Evolutionary conservation across 2,797 vertebrate genomes (phyloP), one percentile per base, ranked within the genome.

Genomic region (Momotus momota): DNA sequence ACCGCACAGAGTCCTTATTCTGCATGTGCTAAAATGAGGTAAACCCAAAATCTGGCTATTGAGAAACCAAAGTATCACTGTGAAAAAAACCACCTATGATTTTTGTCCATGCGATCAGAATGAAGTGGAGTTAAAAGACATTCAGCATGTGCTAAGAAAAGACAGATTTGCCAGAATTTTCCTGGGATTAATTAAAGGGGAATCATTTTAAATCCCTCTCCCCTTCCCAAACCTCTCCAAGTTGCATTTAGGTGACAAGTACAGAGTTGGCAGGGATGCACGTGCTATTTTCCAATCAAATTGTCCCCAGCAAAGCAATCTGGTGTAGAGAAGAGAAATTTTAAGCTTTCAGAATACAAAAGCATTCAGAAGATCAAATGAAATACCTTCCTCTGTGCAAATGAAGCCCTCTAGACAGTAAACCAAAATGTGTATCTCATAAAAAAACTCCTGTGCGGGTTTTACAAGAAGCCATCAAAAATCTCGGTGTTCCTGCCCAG

Each of bases 101-200:
- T 57, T 73, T 38, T 74, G 31, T 62, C 35, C 55, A 6, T 27
- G 35, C 0, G 0, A 79, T 57, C 55, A 75, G 87, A 91, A 75
- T 14, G 21, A 88, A 94, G 71, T 12, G 3, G n/a, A 91, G 23
- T 55, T 87, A 78, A 60, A 86, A 66, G 61, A 86, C 8, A 72
- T 31, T 75, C 22, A 72, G 31, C 8, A 46, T 29, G 16, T 33
- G 73, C 21, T 84, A 84, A 73, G 46, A 48, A 41, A 88, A 73
- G 16, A 46, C 62, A 88, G 65, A 94, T 91, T 86, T 86, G 55
- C 35, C 83, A 91, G 77, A 89, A 88, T 86, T 95, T 94, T 79
- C 73, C 64, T 67, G 43, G 49, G 60, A 93, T 94, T 94, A 90
- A 93, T 84, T 91, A 88, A 86, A 91, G 12, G 12, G 15, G 21